Evolutionary conservation across 2,888 invertebrate species (phyloP).

Genomic region (Actias luna): DNA sequence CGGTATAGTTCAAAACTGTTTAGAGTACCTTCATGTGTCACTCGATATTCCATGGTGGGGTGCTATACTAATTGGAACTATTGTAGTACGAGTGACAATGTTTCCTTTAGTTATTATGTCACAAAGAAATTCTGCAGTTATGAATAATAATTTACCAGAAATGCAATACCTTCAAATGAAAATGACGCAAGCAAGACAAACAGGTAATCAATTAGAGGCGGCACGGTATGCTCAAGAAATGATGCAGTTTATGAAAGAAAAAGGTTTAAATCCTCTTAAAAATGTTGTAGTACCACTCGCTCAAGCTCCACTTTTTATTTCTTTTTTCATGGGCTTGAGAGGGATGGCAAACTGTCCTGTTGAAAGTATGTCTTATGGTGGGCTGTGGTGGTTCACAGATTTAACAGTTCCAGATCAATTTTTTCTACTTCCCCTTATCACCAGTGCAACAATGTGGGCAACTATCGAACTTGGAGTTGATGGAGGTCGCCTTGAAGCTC

Average conservation of each 20-base stretch:
- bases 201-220: conserved; percentile 91
- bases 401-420: conserved; percentile 95
- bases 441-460: conserved; percentile 89
- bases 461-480: conserved; percentile 94
- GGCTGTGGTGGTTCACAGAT: conserved; percentile 96
- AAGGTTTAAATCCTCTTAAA: conserved; percentile 90
- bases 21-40: conserved; percentile 92
- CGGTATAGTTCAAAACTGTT: conserved; percentile 89
- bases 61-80: conserved; percentile 90
- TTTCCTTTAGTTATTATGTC: conserved; percentile 93
- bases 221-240: conserved; percentile 89
- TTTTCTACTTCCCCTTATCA: conserved; percentile 92
- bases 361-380: conserved; percentile 93
- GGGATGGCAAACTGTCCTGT: conserved; percentile 95
- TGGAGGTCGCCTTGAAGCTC: conserved; percentile 83
- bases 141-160: conserved; percentile 94
- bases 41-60: conserved; percentile 97
- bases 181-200: conserved; percentile 92
- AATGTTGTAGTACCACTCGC: conserved; percentile 89
- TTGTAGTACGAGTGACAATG: conserved; percentile 87
- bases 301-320: conserved; percentile 95
- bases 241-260: conserved; percentile 90
- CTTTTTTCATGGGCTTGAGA: conserved; percentile 93
- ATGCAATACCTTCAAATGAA: conserved; percentile 90
- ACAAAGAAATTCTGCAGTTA: conserved; percentile 90